Evolutionary conservation across 2,797 vertebrate genomes (phyloP).

Genomic region (Pelochelys cantorii): DNA sequence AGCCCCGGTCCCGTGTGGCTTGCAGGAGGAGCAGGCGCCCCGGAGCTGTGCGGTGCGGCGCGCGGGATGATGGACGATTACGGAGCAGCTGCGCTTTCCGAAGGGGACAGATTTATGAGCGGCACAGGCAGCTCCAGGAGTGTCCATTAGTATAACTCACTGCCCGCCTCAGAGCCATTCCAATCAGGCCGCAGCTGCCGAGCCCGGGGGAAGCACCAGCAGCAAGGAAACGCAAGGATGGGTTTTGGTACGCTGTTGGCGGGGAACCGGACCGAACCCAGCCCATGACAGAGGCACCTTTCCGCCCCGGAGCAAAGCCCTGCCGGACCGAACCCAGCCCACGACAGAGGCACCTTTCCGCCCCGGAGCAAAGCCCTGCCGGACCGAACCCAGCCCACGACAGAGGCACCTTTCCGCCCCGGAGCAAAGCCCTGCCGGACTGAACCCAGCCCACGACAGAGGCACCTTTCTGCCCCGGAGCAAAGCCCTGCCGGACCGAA

Average conservation of each 20-base stretch:
- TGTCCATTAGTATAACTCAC: slow-evolving; percentile 87
- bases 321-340: not conserved
- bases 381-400: not conserved
- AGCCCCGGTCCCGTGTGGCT: slow-evolving; percentile 74
- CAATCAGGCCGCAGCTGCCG: slow-evolving; percentile 59
- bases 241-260: slow-evolving; percentile 3
- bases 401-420: not conserved
- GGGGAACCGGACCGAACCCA: not conserved
- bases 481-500: not conserved
- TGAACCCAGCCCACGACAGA: not conserved
- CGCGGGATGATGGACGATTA: slow-evolving; percentile 86
- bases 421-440: not conserved
- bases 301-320: not conserved
- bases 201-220: slow-evolving; percentile 58
- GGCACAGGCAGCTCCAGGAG: slow-evolving; percentile 83
- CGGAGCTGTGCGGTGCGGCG: slow-evolving; percentile 73
- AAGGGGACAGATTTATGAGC: slow-evolving; percentile 86
- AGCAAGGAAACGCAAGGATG: slow-evolving; percentile 62
- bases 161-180: slow-evolving; percentile 80
- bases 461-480: not conserved
- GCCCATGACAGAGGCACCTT: not conserved
- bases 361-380: not conserved
- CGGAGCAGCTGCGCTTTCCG: slow-evolving; percentile 87
- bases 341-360: not conserved
- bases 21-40: slow-evolving; percentile 82